These are phyloP conservation scores for Arctopsyche grandis DNA, from an alignment of 1,140 invertebrate species.

Conservation along the genomic window DNA sequence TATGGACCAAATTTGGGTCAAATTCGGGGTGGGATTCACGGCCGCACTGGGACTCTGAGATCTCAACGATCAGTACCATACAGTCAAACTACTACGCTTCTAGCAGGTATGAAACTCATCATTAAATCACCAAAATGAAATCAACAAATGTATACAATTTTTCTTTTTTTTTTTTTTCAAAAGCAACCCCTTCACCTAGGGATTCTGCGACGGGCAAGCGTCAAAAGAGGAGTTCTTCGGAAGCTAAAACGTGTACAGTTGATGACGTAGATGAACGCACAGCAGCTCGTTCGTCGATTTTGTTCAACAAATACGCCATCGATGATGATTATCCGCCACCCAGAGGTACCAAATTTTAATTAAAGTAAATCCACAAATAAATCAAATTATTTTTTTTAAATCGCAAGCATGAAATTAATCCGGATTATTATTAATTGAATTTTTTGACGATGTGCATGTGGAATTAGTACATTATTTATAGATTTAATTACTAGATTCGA, in stretches of 20 bases:
- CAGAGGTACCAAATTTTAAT: not conserved
- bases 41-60: constrained; percentile 7
- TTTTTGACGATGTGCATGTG: too few relatives aligned
- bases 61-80: constrained; percentile 38
- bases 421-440: too few relatives aligned
- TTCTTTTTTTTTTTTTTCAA: not conserved
- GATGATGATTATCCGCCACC: constrained; percentile 65
- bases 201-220: constrained; percentile 40
- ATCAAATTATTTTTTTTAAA: too few relatives aligned
- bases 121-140: too few relatives aligned
- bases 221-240: constrained; percentile 49
- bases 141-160: too few relatives aligned
- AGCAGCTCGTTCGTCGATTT: constrained; percentile 69
- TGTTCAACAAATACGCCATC: constrained; percentile 77
- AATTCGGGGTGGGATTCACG: constrained; percentile 1
- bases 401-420: too few relatives aligned
- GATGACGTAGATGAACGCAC: constrained; percentile 58
- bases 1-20: not conserved
- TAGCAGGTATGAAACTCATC: constrained; percentile 41
- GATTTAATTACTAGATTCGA: too few relatives aligned
- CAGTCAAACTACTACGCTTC: constrained; percentile 41
- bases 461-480: not conserved
- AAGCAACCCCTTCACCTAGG: constrained; percentile 44
- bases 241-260: constrained; percentile 39
- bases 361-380: too few relatives aligned